Percentiles rank a stretch among this genome's conserved stretches.
phyloP scores from a whole-genome alignment of 2,888 invertebrate species.

The Drosophila robusta region DNA sequence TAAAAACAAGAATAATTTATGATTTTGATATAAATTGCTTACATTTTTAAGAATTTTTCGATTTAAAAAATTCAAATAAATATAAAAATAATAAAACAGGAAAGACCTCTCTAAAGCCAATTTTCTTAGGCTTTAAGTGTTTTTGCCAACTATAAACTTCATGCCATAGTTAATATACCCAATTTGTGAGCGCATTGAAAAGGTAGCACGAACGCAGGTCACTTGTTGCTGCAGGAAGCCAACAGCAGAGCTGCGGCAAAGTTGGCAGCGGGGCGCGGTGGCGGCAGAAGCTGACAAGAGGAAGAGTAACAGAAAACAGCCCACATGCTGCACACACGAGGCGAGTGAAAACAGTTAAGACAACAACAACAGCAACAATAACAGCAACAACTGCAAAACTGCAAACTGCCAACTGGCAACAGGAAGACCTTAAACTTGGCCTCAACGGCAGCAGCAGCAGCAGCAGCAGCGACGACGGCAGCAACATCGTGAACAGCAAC shows the following conservation, averaged over 20 bases:
- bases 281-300: slow-evolving; percentile 47
- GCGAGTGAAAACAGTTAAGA: slow-evolving; percentile 79
- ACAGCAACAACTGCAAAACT: slow-evolving; percentile 53
- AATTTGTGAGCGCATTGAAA: slow-evolving; percentile 50
- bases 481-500: slow-evolving; percentile 67
- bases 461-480: slow-evolving; percentile 32
- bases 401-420: slow-evolving; percentile 71
- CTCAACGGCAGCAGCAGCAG: slow-evolving; percentile 71
- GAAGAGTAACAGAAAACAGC: slow-evolving; percentile 65
- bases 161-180: slow-evolving; percentile 4
- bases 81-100: no score
- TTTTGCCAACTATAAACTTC: no score
- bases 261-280: slow-evolving; percentile 24
- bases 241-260: slow-evolving; percentile 32
- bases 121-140: no score
- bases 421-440: slow-evolving; percentile 80
- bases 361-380: slow-evolving; percentile 56
- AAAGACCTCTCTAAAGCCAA: no score
- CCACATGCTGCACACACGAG: slow-evolving; percentile 68
- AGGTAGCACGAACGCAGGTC: slow-evolving; percentile 67
- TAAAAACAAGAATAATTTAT: no score
- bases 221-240: slow-evolving; percentile 68
- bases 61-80: no score
- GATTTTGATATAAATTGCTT: no score
- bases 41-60: no score